Evolutionary conservation across 2,888 invertebrate species (phyloP), one percentile per base, ranked within the genome.

Genomic region (Scrobipalpa atriplicella): DNA sequence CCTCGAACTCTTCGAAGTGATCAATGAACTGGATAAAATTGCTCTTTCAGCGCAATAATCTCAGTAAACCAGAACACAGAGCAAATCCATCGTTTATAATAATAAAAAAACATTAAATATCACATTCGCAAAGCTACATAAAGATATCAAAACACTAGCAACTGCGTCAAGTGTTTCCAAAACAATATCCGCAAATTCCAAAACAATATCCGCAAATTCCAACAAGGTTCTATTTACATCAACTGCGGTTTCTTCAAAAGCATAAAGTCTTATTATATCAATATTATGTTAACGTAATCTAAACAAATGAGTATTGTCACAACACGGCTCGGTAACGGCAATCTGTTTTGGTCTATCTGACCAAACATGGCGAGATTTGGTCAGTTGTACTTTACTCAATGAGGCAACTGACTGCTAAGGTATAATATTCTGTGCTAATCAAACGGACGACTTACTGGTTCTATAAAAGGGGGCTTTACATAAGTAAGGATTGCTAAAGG

Each of bases 261-360:
- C 58, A 58, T 58, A 36, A 58, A 62, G 41, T 21, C 47, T 36
- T 58, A 61, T 61, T 41, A 41, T 61, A 61, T 38, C 61, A 61
- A 61, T 41, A 41, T 61, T 38, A 61, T 61, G 39, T 39, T 61
- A 65, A 58, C 11, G 39, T 39, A 39, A 47, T 62, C 47, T 62
- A 62, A 62, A 51, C 62, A 62, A 62, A 65, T 64, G 56, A 64
- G 60, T 54, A 61, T 63, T 63, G 58, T 65, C 62, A 56, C 43
- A 68, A 63, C 56, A 19, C 16, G 29, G 47, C 19, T 2, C 29
- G 18, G 19, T 62, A n/a, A 16, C 39, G n/a, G 65, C 67, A 43
- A 65, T 69, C 63, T 68, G 68, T 69, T 16, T 67, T 68, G 69
- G 36, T 70, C 69, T 68, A 71, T 69, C 72, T 73, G 67, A 19